Evolutionary conservation across 2,113 vertebrate species (phyloP), one percentile per base, ranked within the genome.

Genomic region (Ursus arctos): DNA sequence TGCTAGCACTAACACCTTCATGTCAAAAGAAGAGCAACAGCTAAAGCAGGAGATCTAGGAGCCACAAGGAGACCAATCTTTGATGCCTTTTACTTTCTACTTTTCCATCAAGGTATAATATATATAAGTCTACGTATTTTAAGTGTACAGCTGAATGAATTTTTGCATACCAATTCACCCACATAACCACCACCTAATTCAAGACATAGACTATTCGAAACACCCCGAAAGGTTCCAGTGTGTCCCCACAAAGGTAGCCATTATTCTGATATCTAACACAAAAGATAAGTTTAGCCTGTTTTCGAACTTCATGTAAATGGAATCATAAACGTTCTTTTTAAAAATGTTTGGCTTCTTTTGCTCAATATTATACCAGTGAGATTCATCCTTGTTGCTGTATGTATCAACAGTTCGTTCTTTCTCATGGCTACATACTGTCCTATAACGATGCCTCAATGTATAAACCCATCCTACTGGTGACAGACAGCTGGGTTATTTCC

Each of bases 241-340:
- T 69, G 57, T 88, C 9, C 40, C 43, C 33, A 61, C 43, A 92
- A 88, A 87, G 55, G 22, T 43, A 91, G 61, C 36, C 57, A 87
- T 33, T 95, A 80, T 65, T 74, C 93, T 95, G 55, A 24, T 40
- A 67, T 43, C 47, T 47, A 79, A 67, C 71, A 95, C 26, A 16
- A 93, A 95, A 85, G 24, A 67, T 33, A 21, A 87, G n/a, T 33
- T 40, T n/a, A 83, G 28, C 12, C 18, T 89, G 13, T 92, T 83
- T 95, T 79, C 82, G n/a, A 83, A 87, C 18, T 26, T 65, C 80
- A 90, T 21, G 51, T 1, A 90, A 88, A 95, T 36, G 26, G 53
- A 91, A 95, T 87, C 80, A 71, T 31, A 94, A 59, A 67, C 28
- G 55, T 65, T 87, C 63, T 55, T 57, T 88, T 59, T 80, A 55